phyloP scores from a whole-genome alignment of 2,797 vertebrate genomes.

The Buphagus erythrorhynchus region DNA sequence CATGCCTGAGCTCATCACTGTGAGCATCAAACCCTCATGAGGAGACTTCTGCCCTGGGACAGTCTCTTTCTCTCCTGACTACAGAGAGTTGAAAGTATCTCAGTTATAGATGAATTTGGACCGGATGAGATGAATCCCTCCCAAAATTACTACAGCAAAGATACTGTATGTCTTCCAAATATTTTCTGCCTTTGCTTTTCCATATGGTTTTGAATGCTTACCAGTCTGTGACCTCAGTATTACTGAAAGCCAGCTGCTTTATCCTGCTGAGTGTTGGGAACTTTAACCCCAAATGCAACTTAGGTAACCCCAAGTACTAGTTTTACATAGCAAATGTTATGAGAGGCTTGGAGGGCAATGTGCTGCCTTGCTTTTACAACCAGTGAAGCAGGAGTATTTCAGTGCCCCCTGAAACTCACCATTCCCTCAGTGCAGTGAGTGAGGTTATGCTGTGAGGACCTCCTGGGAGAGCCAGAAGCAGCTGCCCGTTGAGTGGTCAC shows the following conservation, averaged over 20 bases:
- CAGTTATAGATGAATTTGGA: background rate
- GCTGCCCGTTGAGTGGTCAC: background rate
- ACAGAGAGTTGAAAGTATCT: background rate
- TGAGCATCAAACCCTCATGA: background rate
- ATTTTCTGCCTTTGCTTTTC: background rate
- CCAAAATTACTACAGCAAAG: background rate
- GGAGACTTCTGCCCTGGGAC: background rate
- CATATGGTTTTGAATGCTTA: background rate
- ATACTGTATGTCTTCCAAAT: background rate
- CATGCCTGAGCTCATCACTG: background rate
- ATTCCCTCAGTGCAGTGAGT: background rate
- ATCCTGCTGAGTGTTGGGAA: background rate
- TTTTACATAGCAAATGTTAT: background rate
- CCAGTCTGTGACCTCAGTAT: background rate
- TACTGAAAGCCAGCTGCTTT: background rate
- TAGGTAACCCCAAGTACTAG: background rate
- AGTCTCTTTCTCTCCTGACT: background rate
- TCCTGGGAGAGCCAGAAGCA: background rate
- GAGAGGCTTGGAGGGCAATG: background rate
- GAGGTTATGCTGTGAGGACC: background rate
- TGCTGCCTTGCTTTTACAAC: background rate
- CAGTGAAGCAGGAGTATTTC: background rate
- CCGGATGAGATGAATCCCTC: background rate
- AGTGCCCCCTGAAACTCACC: background rate
- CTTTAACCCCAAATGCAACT: background rate